Evolutionary conservation across 2,888 invertebrate species (phyloP).

Genomic region (Ennomos quercinarius): DNA sequence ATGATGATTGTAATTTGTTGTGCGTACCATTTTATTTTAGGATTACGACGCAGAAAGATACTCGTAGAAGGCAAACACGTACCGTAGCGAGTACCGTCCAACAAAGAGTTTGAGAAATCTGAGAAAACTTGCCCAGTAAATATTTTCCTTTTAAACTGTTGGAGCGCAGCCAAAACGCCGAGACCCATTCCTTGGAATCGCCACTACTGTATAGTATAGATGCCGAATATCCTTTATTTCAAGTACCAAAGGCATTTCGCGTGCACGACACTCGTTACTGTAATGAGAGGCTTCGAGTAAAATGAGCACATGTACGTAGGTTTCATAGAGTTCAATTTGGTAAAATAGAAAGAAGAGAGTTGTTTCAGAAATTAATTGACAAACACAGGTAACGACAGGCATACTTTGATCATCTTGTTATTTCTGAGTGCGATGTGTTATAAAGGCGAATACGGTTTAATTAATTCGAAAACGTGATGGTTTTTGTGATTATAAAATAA

Average conservation of each 20-base stretch:
- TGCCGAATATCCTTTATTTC: conserved; percentile 28
- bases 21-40: conserved; percentile 44
- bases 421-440: too few species aligned
- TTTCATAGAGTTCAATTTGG: conserved; percentile 1
- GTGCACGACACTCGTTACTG: conserved; percentile 13
- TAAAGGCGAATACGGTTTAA: too few species aligned
- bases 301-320: conserved; percentile 9
- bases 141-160: conserved; percentile 61
- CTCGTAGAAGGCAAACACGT: conserved; percentile 44
- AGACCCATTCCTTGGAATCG: conserved; percentile 19
- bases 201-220: conserved; percentile 22
- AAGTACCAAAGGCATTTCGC: conserved; percentile 17
- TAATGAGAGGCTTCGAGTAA: conserved; percentile 10
- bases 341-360: not conserved
- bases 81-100: conserved; percentile 36
- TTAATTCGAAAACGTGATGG: conserved; percentile 5
- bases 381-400: too few species aligned
- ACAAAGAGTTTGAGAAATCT: conserved; percentile 56
- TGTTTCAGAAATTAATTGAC: too few species aligned
- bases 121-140: conserved; percentile 53
- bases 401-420: too few species aligned
- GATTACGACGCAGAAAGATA: conserved; percentile 46
- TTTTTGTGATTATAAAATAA: conserved; percentile 8
- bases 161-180: conserved; percentile 56
- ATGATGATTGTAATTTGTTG: conserved; percentile 24